phyloP scores from a whole-genome alignment of 2,113 vertebrate genomes.

The Datnioides undecimradiatus region DNA sequence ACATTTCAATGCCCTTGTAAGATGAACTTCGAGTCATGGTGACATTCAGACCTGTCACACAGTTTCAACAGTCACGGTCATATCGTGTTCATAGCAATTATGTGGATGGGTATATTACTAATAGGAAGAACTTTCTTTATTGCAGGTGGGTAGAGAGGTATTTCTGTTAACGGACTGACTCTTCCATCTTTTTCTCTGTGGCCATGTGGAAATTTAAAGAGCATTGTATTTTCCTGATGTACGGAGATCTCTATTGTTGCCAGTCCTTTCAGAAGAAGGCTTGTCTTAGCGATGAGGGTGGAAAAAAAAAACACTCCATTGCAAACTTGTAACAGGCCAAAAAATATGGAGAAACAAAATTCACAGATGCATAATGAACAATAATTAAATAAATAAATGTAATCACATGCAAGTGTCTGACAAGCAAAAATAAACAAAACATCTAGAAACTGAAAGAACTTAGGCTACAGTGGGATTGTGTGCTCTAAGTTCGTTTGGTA shows the following conservation, averaged over 20 bases:
- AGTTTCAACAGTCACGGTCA: conserved; percentile 51
- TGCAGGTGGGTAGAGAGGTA: conserved; percentile 53
- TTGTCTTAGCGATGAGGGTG: background rate
- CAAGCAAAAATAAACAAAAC: conserved; percentile 41
- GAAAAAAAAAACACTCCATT: conserved; percentile 56
- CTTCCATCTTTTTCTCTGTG: background rate
- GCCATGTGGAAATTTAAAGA: conserved; percentile 11
- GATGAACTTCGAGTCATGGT: conserved; percentile 23
- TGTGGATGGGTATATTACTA: background rate
- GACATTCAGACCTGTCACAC: conserved; percentile 41
- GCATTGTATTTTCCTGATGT: conserved; percentile 11
- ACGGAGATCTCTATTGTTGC: conserved; percentile 21
- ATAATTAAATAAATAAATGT: conserved; percentile 41
- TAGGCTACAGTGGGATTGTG: conserved; percentile 30
- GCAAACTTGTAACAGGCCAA: conserved; percentile 49
- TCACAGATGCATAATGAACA: conserved; percentile 45
- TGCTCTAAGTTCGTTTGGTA: conserved; percentile 33
- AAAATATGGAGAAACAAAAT: conserved; percentile 35
- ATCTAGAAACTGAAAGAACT: conserved; percentile 18
- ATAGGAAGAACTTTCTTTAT: conserved; percentile 53
- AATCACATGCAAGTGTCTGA: conserved; percentile 59
- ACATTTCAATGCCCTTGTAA: conserved; percentile 57
- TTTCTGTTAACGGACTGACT: conserved; percentile 5
- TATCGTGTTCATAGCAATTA: conserved; percentile 2
- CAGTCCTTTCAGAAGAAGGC: conserved; percentile 1